Evolutionary conservation across 2,888 invertebrate genomes (phyloP).

Genomic region (Andrena haemorrhoa): DNA sequence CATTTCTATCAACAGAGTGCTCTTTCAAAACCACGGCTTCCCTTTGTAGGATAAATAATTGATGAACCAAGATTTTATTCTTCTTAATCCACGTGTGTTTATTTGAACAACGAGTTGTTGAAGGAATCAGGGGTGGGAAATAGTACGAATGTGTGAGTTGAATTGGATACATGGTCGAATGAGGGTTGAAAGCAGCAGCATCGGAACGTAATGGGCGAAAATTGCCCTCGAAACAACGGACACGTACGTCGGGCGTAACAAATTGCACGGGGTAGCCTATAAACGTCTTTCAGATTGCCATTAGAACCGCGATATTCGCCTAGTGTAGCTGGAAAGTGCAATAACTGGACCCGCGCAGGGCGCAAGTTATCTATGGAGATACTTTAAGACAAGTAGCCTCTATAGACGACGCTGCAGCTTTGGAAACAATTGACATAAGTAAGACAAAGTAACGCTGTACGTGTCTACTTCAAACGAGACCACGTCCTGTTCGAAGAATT

Average conservation of each 20-base stretch:
- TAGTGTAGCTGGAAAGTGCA: conserved; percentile 38
- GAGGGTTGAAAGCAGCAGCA: background rate
- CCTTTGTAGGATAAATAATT: too few species aligned
- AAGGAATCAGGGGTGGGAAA: too few species aligned
- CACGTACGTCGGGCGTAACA: conserved; percentile 10
- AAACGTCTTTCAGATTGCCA: conserved; percentile 29
- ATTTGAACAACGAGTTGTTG: too few species aligned
- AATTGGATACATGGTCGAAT: background rate
- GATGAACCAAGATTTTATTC: too few species aligned
- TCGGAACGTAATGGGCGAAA: background rate
- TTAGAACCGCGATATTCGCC: conserved; percentile 10
- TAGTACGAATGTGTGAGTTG: background rate
- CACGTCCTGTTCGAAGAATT: background rate
- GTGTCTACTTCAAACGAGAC: conserved; percentile 2
- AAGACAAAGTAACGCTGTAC: conserved; percentile 28
- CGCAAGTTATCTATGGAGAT: conserved; percentile 22
- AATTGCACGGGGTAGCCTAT: conserved; percentile 1
- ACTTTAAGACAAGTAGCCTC: conserved; percentile 19
- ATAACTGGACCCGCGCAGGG: conserved; percentile 29
- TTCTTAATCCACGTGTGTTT: too few species aligned
- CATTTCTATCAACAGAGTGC: too few species aligned
- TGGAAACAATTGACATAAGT: conserved; percentile 46
- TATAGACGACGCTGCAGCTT: conserved; percentile 9
- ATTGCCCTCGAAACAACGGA: background rate
- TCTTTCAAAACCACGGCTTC: too few species aligned